Percentiles rank a stretch among this genome's conserved stretches.
Conservation (phyloP, 2,888 invertebrate species). For the Deroplatys truncata region DNA sequence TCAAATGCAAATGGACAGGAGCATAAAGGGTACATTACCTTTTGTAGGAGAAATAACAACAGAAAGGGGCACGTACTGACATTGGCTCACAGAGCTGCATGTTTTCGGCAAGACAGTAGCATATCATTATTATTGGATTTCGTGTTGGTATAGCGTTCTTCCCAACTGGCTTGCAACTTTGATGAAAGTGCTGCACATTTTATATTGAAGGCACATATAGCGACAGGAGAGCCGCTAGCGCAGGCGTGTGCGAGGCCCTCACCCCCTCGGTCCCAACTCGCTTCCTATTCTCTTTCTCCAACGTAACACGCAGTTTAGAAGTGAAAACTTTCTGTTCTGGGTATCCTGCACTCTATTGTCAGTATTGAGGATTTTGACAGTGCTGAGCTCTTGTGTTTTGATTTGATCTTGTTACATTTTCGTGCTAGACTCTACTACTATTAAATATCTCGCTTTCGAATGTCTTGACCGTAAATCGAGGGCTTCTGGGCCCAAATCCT, state of each 20-base stretch:
- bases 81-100: too few species aligned
- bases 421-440: too few species aligned
- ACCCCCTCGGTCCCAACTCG: too few species aligned
- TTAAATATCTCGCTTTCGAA: too few species aligned
- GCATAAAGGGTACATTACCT: too few species aligned
- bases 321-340: not conserved
- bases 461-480: too few species aligned
- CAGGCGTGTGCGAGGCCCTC: not conserved
- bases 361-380: not conserved
- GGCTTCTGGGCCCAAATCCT: too few species aligned
- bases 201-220: not conserved
- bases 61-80: too few species aligned
- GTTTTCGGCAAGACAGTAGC: too few species aligned
- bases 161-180: not conserved
- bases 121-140: not conserved
- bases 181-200: not conserved
- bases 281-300: not conserved
- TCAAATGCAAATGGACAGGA: too few species aligned
- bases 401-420: not conserved
- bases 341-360: not conserved
- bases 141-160: not conserved
- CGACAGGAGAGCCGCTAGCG: too few species aligned
- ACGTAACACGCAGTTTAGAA: not conserved
- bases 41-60: too few species aligned
- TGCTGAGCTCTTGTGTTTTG: not conserved